phyloP scores from a whole-genome alignment of 2,113 vertebrate genomes.

The Recurvirostra avosetta region DNA sequence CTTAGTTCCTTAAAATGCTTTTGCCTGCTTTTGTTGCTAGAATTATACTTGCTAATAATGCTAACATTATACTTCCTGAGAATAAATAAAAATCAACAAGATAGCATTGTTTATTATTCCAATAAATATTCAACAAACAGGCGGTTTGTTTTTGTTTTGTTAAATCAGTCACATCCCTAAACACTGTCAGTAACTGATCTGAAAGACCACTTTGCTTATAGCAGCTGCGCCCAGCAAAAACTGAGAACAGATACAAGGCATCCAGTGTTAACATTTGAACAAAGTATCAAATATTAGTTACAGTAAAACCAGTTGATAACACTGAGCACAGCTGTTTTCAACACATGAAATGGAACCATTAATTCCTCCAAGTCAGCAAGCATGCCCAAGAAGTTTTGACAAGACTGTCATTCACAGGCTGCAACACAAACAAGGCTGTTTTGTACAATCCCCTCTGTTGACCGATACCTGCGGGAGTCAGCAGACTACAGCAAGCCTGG shows the following conservation, averaged over 20 bases:
- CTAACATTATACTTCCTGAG: background rate
- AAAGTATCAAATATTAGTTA: background rate
- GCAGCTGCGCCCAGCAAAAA: background rate
- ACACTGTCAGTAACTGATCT: background rate
- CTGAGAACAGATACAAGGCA: background rate
- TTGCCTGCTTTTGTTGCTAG: background rate
- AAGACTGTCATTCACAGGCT: background rate
- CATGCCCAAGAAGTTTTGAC: fast-evolving
- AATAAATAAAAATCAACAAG: background rate
- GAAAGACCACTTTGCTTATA: background rate
- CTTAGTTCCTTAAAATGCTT: background rate
- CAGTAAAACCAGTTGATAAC: background rate
- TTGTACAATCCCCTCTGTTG: background rate
- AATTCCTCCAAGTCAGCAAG: background rate
- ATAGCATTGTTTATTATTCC: background rate
- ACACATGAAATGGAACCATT: fast-evolving
- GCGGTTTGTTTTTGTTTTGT: background rate
- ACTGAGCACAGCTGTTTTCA: background rate
- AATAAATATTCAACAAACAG: background rate
- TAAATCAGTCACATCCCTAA: background rate
- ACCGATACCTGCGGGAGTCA: background rate
- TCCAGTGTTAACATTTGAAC: background rate
- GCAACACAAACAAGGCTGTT: background rate
- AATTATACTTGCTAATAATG: background rate
- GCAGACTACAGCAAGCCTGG: background rate